Evolutionary conservation across 2,113 vertebrate genomes (phyloP), one percentile per base, ranked within the genome.

Genomic region (Psittacula cyanocephala): DNA sequence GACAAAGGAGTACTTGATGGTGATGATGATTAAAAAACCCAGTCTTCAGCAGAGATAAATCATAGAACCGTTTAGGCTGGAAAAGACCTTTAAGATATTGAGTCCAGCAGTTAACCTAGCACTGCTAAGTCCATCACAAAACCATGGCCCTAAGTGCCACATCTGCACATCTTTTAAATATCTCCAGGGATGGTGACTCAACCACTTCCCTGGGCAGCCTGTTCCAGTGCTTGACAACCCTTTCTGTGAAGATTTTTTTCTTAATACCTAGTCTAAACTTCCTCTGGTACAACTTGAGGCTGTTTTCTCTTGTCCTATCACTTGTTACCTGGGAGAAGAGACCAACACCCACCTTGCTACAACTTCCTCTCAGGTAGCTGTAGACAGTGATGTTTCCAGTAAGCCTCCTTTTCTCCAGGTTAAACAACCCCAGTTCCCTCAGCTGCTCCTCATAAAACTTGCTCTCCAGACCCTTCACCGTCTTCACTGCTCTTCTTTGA

Each of bases 321-420:
- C 13, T 72, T 41, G 41, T 13, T 62, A 43, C 1, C 1, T 83
- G 60, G 47, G 10, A 79, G 41, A 55, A 64, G 29, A 81, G 27
- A 69, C 13, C 4, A 3, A 68, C 28, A 22, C 10, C 20, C 16
- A 35, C 22, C 47, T 59, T 16, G 3, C 22, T 43, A 57, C 29
- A 69, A 0, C 11, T 23, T 64, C 9, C 1, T 69, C 68, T 82
- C 22, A 29, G 70, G 13, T 27, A 70, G 24, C 8, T 62, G 46
- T 55, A 18, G 39, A 63, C 17, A 81, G 20, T 0, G 0, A 6
- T 39, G 7, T 80, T 35, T 67, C 35, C 8, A 5, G 6, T 44
- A 14, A 62, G 33, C 24, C 12, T 55, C 31, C 27, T 70, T 31
- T 81, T 55, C 24, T 67, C 24, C 57, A 71, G 27, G 8, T 28